Conservation (phyloP, 1,140 invertebrate genomes). For the Heliothis virescens region DNA sequence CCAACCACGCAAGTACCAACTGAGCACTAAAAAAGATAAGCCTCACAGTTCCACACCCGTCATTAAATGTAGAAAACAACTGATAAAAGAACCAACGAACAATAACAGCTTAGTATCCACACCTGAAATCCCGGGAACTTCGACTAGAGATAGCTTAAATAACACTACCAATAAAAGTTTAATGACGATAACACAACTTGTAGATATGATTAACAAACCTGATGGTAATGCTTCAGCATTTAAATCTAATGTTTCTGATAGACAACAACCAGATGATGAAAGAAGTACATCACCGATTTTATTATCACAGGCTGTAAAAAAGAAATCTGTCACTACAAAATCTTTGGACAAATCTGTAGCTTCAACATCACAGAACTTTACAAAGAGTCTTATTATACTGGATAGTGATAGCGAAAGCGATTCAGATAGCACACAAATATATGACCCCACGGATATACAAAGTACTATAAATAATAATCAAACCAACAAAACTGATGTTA, state of each 20-base stretch:
- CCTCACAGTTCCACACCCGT: conserved; percentile 59
- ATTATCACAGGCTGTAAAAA: conserved; percentile 72
- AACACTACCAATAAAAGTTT: conserved; percentile 73
- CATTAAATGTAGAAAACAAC: conserved; percentile 31
- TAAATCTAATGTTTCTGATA: conserved; percentile 32
- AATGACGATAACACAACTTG: conserved; percentile 76
- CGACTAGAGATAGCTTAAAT: conserved; percentile 43
- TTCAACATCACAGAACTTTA: conserved; percentile 16
- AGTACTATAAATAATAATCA: background rate
- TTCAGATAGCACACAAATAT: conserved; percentile 62
- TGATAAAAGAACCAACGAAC: conserved; percentile 24
- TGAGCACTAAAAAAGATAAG: conserved; percentile 63
- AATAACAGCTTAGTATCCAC: background rate
- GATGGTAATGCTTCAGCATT: conserved; percentile 46
- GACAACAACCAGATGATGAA: conserved; percentile 27
- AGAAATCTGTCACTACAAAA: conserved; percentile 48
- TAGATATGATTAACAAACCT: conserved; percentile 76
- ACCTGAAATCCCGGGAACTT: conserved; percentile 22
- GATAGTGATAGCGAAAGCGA: conserved; percentile 78
- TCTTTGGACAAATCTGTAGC: conserved; percentile 33
- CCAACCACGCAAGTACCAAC: conserved; percentile 66
- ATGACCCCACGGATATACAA: conserved; percentile 52
- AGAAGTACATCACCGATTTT: conserved; percentile 74
- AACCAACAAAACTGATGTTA: conserved; percentile 42
- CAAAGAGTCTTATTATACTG: conserved; percentile 67